Conservation (phyloP, 2,797 vertebrate species). For the Parauchenoglanis ngamensis region DNA sequence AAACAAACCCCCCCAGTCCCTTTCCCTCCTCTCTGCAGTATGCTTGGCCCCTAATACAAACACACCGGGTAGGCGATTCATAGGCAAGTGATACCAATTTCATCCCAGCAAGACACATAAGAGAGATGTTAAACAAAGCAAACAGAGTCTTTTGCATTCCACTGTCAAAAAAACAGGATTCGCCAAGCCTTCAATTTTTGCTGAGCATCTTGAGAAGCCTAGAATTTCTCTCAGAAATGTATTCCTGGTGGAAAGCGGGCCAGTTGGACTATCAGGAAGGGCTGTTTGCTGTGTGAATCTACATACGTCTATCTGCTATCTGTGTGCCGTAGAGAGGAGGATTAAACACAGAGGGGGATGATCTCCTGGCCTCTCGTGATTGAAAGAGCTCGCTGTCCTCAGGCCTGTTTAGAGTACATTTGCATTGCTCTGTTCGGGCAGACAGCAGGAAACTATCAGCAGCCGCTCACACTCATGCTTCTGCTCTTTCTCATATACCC, state of each 20-base stretch:
- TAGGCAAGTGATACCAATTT: constrained; percentile 74
- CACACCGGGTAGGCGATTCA: constrained; percentile 68
- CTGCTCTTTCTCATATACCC: not conserved
- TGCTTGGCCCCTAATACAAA: constrained; percentile 65
- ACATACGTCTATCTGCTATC: constrained; percentile 82
- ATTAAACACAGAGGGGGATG: constrained; percentile 79
- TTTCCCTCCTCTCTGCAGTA: constrained; percentile 51
- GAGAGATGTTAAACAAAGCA: constrained; percentile 78
- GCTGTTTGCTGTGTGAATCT: constrained; percentile 79
- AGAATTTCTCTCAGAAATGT: constrained; percentile 70
- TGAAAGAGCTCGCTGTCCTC: constrained; percentile 78
- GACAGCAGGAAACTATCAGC: constrained; percentile 70
- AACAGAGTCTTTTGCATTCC: constrained; percentile 72
- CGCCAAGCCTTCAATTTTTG: constrained; percentile 75
- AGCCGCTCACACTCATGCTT: constrained; percentile 40
- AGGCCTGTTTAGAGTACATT: constrained; percentile 82
- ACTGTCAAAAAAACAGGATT: constrained; percentile 53
- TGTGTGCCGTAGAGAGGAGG: constrained; percentile 72
- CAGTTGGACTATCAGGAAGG: constrained; percentile 70
- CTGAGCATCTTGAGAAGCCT: constrained; percentile 60
- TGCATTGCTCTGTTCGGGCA: constrained; percentile 76
- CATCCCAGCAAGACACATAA: constrained; percentile 71
- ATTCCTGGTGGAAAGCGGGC: constrained; percentile 68
- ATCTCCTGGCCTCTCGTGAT: constrained; percentile 80
- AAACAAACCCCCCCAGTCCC: constrained; percentile 54